A percentile compares a stretch with the other conserved stretches of the same genome.
Evolutionary conservation across 2,113 vertebrate genomes (phyloP).

Genomic region (Catagonus wagneri): DNA sequence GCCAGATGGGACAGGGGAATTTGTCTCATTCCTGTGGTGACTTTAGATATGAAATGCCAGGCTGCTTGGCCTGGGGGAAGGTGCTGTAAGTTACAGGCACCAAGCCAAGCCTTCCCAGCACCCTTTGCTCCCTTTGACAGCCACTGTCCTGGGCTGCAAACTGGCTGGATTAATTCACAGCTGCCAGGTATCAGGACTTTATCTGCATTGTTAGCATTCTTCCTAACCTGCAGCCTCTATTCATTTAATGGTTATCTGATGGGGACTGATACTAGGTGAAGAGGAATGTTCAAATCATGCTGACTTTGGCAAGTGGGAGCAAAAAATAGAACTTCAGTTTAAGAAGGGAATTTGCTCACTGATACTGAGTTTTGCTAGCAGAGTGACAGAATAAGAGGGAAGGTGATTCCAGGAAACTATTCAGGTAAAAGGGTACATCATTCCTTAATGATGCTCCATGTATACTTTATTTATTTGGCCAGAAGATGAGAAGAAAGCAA

Average conservation of each 20-base stretch:
- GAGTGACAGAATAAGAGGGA: neutral
- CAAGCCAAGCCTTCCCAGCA: neutral
- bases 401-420: conserved; percentile 40
- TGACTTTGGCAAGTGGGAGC: conserved; percentile 21
- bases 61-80: conserved; percentile 14
- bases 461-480: neutral
- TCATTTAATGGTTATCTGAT: conserved; percentile 76
- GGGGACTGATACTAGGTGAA: conserved; percentile 42
- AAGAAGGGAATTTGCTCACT: neutral
- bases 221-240: conserved; percentile 48
- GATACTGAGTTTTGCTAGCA: neutral
- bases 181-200: conserved; percentile 44
- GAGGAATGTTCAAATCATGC: conserved; percentile 57
- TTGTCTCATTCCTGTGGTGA: conserved; percentile 38
- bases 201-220: conserved; percentile 73
- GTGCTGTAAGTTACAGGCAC: neutral
- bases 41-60: conserved; percentile 43
- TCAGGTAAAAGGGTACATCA: neutral
- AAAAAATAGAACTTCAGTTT: conserved; percentile 40
- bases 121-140: conserved; percentile 23
- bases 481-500: neutral
- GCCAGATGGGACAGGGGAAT: conserved; percentile 60
- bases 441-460: neutral
- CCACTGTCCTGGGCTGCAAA: neutral
- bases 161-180: conserved; percentile 54